These are phyloP conservation scores for Mystacornis crossleyi DNA, from an alignment of 2,113 vertebrate genomes.

Conservation along the genomic window DNA sequence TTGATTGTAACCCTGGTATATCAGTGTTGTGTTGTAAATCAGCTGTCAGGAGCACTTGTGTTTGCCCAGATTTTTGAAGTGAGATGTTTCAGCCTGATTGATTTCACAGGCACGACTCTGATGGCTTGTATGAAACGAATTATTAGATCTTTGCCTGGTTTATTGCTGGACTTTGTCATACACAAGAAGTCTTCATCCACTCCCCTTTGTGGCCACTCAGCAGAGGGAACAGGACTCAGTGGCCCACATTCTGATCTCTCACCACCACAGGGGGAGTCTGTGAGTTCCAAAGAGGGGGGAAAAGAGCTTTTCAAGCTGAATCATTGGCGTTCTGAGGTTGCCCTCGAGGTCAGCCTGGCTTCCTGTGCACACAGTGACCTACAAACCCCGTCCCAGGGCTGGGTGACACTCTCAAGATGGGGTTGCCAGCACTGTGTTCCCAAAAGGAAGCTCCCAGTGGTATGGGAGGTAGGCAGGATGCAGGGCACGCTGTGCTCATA, in stretches of 20 bases:
- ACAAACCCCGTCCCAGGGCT: background rate
- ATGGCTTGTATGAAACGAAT: background rate
- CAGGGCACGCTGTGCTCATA: background rate
- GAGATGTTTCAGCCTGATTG: background rate
- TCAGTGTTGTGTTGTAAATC: background rate
- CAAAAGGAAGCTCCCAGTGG: background rate
- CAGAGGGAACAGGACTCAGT: background rate
- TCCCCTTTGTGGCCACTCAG: background rate
- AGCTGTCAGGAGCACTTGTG: background rate
- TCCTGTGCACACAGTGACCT: background rate
- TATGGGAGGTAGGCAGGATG: background rate
- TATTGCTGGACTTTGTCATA: background rate
- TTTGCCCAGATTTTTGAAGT: background rate
- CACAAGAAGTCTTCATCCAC: background rate
- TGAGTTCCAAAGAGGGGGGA: background rate
- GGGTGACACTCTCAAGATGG: background rate
- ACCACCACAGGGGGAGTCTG: fast-evolving
- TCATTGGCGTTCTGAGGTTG: background rate
- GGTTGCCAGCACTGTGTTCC: background rate
- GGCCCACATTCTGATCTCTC: background rate
- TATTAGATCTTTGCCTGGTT: background rate
- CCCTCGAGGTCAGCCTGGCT: background rate
- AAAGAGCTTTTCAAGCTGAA: background rate
- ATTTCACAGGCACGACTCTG: background rate
- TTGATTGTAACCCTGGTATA: background rate